Percentiles rank a stretch among this genome's conserved stretches.
Evolutionary conservation across 2,888 invertebrate genomes (phyloP).

Genomic region (Andrena marginata): DNA sequence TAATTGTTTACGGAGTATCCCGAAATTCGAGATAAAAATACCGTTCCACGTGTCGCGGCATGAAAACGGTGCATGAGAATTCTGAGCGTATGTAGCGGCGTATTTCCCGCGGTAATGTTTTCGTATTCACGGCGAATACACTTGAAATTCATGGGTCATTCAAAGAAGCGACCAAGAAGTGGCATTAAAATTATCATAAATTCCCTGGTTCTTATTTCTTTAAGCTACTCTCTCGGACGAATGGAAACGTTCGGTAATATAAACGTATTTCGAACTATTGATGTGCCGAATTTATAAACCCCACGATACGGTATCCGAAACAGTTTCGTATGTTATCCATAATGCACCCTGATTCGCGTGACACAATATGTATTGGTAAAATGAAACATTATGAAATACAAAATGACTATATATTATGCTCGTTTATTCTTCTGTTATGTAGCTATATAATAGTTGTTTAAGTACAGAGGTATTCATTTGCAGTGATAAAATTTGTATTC

Average conservation of each 20-base stretch:
- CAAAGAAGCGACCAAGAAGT: slow-evolving; percentile 48
- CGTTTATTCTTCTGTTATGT: too few species aligned
- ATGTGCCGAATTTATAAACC: background rate
- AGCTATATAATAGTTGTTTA: too few species aligned
- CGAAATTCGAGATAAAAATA: slow-evolving; percentile 46
- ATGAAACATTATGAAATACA: too few species aligned
- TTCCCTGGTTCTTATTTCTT: slow-evolving; percentile 49
- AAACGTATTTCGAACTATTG: slow-evolving; percentile 1
- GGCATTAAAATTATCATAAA: slow-evolving; percentile 65
- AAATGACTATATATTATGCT: too few species aligned
- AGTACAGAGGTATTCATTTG: too few species aligned
- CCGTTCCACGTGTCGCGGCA: slow-evolving; percentile 13
- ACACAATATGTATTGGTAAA: too few species aligned
- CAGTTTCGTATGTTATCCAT: background rate
- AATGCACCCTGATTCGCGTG: background rate
- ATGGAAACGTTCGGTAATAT: slow-evolving; percentile 31
- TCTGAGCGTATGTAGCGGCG: slow-evolving; percentile 39
- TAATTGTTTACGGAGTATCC: slow-evolving; percentile 37
- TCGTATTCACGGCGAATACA: slow-evolving; percentile 49
- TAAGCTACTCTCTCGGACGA: slow-evolving; percentile 15
- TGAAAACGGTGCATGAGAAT: slow-evolving; percentile 18
- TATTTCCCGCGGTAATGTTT: slow-evolving; percentile 42
- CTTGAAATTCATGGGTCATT: slow-evolving; percentile 69
- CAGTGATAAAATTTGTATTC: too few species aligned
- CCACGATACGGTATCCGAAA: background rate